Base-by-base conservation (phyloP, 1,140 invertebrate genomes). In the Cyclargus thomasi region DNA sequence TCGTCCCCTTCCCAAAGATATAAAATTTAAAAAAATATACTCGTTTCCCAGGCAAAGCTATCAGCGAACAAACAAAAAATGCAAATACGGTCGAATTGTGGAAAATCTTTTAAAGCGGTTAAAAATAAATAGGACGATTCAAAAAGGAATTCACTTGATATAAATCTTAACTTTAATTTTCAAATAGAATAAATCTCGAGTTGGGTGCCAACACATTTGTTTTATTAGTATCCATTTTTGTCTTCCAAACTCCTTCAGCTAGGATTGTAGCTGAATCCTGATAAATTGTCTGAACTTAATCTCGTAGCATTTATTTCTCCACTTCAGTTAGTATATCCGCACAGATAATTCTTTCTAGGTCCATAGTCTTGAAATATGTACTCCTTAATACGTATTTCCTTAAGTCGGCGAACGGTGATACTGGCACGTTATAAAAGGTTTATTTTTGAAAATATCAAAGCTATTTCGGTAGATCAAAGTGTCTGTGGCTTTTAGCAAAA, bases 281-380 rank as follows among this genome's bases (percentile, higher is more conserved):
- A 59, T 59, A 59, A 59, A 59, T 59, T 4, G 18, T 59, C 55
- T 59, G 55, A 11, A 59, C 55, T 59, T 59, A 59, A 59, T 11
- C 55, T 11, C 18, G 18, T 59, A 59, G 18, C 20, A 18, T 21
- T 20, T 59, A 20, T 59, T 18, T 18, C 55, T 59, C 7, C 18
- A 59, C 18, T 21, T 20, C 55, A 59, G 55, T 59, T 21, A 20
- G 55, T 11, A 10, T 55, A 55, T 55, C 18, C 18, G 4, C 53
- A 20, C 18, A 20, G 20, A 59, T 59, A 20, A 59, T 59, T 59
- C 55, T 59, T 59, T 20, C 20, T 11, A 20, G 55, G 20, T 59
- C 20, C 20, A 59, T 59, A 59, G 20, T 47, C 39, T 47, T 47
- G 39, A 47, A 47, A 47, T 47, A 47, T 47, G 14, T 47, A 47